phyloP scores from a whole-genome alignment of 1,140 invertebrate genomes.

The Diachasma alloeum region DNA sequence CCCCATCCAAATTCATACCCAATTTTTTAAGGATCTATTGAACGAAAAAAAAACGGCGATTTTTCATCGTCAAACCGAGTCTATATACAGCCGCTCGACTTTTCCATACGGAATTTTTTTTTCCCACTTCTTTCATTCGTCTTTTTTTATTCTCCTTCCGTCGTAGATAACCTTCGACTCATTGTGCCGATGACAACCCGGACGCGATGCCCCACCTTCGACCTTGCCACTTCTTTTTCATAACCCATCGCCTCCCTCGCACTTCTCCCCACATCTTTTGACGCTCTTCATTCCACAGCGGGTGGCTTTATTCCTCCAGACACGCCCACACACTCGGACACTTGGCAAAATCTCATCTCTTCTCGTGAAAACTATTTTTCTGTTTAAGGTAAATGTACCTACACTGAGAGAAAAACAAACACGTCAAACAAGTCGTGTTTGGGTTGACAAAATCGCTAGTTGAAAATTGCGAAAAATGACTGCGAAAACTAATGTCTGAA shows the following conservation, averaged over 20 bases:
- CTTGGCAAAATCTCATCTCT: background rate
- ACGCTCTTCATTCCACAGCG: conserved; percentile 21
- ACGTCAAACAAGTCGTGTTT: no score
- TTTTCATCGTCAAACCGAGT: conserved; percentile 17
- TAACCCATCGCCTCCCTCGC: conserved; percentile 17
- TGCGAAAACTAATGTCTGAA: no score
- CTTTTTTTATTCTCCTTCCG: conserved; percentile 16
- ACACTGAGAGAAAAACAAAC: no score
- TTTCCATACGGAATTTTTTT: conserved; percentile 31
- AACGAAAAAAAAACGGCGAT: background rate
- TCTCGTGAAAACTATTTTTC: no score
- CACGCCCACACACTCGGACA: conserved; percentile 4
- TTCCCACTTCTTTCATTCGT: conserved; percentile 1
- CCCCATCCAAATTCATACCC: no score
- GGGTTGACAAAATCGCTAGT: no score
- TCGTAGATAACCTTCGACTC: conserved; percentile 39
- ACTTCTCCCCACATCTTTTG: background rate
- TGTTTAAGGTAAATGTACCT: no score
- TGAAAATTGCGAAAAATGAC: no score
- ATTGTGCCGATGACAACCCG: conserved; percentile 39
- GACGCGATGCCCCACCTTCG: background rate
- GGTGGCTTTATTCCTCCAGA: conserved; percentile 21
- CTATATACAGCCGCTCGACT: conserved; percentile 15
- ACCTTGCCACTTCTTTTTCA: conserved; percentile 10
- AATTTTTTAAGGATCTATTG: background rate